phyloP scores from a whole-genome alignment of 2,888 invertebrate genomes.

The Thera obeliscata region DNA sequence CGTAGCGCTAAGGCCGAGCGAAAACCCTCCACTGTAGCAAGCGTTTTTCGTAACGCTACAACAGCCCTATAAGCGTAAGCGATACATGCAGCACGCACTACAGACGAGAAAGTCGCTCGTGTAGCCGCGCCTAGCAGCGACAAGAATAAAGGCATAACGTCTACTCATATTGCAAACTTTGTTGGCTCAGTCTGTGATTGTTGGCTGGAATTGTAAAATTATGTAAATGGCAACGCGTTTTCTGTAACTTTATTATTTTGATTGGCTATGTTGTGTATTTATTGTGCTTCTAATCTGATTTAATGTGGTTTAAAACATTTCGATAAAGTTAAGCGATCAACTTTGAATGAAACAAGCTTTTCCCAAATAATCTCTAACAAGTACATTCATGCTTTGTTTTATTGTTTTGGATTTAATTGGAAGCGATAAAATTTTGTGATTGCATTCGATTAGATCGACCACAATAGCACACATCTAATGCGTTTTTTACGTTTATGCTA shows the following conservation, averaged over 20 bases:
- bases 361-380: not conserved
- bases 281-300: constrained; percentile 23
- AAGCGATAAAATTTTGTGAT: too few relatives aligned
- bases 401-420: not conserved
- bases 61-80: not conserved
- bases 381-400: not conserved
- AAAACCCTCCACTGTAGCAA: not conserved
- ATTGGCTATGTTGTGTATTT: constrained; percentile 36
- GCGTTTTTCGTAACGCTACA: not conserved
- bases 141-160: constrained; percentile 43
- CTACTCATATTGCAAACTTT: constrained; percentile 41
- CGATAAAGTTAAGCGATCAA: constrained; percentile 2
- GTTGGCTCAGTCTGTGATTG: constrained; percentile 44
- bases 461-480: not conserved
- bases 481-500: not conserved
- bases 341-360: constrained; percentile 7
- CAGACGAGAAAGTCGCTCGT: constrained; percentile 13
- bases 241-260: constrained; percentile 38
- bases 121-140: constrained; percentile 16
- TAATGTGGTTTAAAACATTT: constrained; percentile 17
- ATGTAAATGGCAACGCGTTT: constrained; percentile 41
- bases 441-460: not conserved
- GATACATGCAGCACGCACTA: not conserved
- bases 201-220: constrained; percentile 42
- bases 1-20: not conserved